Evolutionary conservation across 2,888 invertebrate species (phyloP), one percentile per base, ranked within the genome.

Genomic region (Oscheius onirici): DNA sequence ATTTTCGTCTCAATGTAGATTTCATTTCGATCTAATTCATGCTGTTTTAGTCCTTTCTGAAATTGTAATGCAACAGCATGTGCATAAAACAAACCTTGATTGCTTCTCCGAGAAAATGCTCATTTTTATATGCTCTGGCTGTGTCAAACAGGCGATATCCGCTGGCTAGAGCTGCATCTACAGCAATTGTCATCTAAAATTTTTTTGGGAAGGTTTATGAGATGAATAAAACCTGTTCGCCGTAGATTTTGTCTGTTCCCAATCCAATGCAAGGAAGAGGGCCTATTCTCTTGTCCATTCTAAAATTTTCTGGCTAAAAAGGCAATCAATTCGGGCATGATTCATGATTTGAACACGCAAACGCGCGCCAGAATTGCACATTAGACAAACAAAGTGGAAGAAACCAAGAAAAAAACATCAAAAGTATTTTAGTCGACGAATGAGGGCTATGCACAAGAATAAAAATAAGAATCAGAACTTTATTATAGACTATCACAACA

Each of bases 51-150:
- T 26, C 34, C 24, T 40, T 58, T 40, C 58, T 58, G 28, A 20
- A 58, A 40, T 55, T 55, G n/a, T 26, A 13, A 1, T 6, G 24
- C 3, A 28, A 34, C 3, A 46, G 15, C 20, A 20, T 43, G 8
- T 51, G 6, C 8, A 55, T 10, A 24, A 55, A 13, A 22, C 49
- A 24, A n/a, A 65, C 65, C 22, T 65, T 24, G 10, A 65, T 22
- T 11, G 65, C 65, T 17, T 26, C 49, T 10, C 65, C 65, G 17
- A 65, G 40, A 24, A 44, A 20, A 22, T 13, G 15, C 28, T 65
- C 65, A n/a, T 65, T 65, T 6, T 46, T 24, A 28, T 65, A 65
- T 49, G 40, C 65, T 26, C 49, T 22, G 28, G 65, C 65, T 10
- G 65, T 65, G 20, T 58, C 58, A 22, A 58, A 58, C 1, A 58